Evolutionary conservation across 2,888 invertebrate genomes (phyloP), one percentile per base, ranked within the genome.

Genomic region (Zaprionus obscuricornis): DNA sequence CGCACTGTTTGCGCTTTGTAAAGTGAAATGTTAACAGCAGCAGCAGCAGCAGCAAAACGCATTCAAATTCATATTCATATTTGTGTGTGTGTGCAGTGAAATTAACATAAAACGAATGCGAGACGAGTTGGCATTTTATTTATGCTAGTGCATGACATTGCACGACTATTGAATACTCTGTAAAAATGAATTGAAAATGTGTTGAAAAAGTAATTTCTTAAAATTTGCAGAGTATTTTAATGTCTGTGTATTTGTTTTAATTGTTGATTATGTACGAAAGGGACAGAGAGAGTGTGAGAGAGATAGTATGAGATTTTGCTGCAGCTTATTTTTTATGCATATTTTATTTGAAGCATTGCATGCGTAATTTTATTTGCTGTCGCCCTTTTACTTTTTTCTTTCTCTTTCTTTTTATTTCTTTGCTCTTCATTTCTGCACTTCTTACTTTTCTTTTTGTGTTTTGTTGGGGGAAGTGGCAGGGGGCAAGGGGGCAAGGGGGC

Each of bases 281-380:
- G n/a, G n/a, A n/a, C n/a, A n/a, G n/a, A n/a, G n/a, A n/a, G n/a
- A n/a, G n/a, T n/a, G n/a, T n/a, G n/a, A n/a, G n/a, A n/a, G n/a
- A n/a, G n/a, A n/a, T n/a, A n/a, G n/a, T n/a, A n/a, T 34, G 76
- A 66, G 79, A 76, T 76, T 78, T 66, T 64, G 71, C 78, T 62
- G 78, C 81, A 79, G 74, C 81, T 76, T 83, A 83, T 83, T 72
- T 79, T 79, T 63, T 74, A 79, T 79, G 83, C 76, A 79, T 79
- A 79, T 79, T 79, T 79, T 76, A 79, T 76, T 83, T 70, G 75
- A 54, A 72, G 76, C 81, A 69, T 83, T 83, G 78, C 81, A 79
- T 79, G 83, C 83, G 78, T 78, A 78, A 78, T 78, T 78, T 75
- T 82, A 78, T 75, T 82, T 78, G 67, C 75, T 40, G 60, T 46